Base-by-base conservation (phyloP, 2,888 invertebrate genomes). In the Laothoe populi region DNA sequence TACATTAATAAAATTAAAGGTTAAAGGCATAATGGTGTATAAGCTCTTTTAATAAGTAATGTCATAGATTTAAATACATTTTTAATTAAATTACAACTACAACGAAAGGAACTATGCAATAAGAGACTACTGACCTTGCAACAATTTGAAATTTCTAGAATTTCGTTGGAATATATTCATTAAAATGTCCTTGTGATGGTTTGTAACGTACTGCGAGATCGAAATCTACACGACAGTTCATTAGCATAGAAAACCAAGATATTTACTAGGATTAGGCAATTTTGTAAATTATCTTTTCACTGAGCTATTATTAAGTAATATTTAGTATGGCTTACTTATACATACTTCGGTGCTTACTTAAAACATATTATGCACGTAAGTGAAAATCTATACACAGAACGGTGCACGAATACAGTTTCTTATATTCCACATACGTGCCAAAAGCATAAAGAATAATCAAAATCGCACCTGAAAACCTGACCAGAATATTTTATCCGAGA, bases 401-500 rank as follows among this genome's bases (percentile, higher is more conserved):
- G 26, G 4, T 49, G 45, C 31, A 60, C 40, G 53, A 61, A 61
- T 53, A 61, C 40, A 16, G 40, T 13, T 61, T 42, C 58, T 19
- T 46, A 38, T 38, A 62, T 58, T 62, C 58, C 21, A 62, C 23
- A 21, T 45, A 57, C 62, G 57, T 40, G 38, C 46, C 24, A 10
- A 31, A 21, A 38, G 45, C 46, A 31, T 57, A 31, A 21, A 38
- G 46, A 38, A 62, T 62, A 62, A 58, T 62, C 62, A 62, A 38
- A 53, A 38, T 63, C 49, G 49, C 59, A 66, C 65, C 64, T 68
- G 69, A 68, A 65, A 67, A 73, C 71, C 35, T 57, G 68, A 66
- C 65, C 65, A 62, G 67, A 66, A 74, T 71, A 68, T 66, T 64
- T 69, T 65, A 64, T 66, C 65, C 66, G 26, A 64, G 40, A 59